A percentile compares a stretch with the other conserved stretches of the same genome.
Conservation (phyloP, 2,888 invertebrate species). For the Catocala sponsa region DNA sequence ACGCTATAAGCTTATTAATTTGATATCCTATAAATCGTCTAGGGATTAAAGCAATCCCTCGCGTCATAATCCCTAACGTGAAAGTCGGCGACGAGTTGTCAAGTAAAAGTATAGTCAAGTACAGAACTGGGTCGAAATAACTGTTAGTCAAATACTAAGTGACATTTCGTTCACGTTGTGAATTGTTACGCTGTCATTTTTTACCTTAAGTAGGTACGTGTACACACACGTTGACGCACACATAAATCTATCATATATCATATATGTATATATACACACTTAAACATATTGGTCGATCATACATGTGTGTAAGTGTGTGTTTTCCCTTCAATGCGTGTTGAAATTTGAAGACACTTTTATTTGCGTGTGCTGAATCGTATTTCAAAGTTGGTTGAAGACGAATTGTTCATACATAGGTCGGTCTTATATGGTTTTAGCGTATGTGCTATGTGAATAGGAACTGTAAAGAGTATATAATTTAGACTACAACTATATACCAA, state of each 20-base stretch:
- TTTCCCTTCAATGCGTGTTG: slow-evolving; percentile 28
- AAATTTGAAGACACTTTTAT: slow-evolving; percentile 20
- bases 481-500: no score
- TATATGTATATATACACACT: slow-evolving; percentile 11
- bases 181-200: slow-evolving; percentile 20
- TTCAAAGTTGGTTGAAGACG: no score
- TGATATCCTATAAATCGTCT: slow-evolving; percentile 39
- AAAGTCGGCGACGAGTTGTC: slow-evolving; percentile 15
- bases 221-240: neutral
- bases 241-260: no score
- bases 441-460: no score
- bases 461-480: no score
- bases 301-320: slow-evolving; percentile 10
- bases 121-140: slow-evolving; percentile 18
- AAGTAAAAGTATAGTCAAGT: slow-evolving; percentile 13
- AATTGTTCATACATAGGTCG: no score
- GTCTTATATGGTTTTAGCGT: no score
- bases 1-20: slow-evolving; percentile 18
- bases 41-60: slow-evolving; percentile 46
- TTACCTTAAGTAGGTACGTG: slow-evolving; percentile 12
- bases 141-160: slow-evolving; percentile 22
- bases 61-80: slow-evolving; percentile 10
- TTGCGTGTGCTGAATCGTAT: slow-evolving; percentile 5
- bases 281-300: no score
- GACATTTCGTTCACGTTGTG: slow-evolving; percentile 24